Base-by-base conservation (phyloP, 2,797 vertebrate genomes). In the Gallinago stenura region DNA sequence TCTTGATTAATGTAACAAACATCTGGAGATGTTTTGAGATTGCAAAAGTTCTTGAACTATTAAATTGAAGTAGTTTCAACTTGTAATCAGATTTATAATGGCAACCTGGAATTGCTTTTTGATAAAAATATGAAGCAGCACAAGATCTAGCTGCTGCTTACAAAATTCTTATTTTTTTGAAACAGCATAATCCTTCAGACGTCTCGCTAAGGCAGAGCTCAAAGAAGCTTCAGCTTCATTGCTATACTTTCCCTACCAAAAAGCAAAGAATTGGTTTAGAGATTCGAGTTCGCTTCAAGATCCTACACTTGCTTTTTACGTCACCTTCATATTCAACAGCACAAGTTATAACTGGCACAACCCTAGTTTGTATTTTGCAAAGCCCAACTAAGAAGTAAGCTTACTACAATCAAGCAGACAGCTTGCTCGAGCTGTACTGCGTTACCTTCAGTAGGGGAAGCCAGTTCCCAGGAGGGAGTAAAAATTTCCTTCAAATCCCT, bases 401-500 rank as follows among this genome's bases (percentile, higher is more conserved):
- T 96, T 33, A 86, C 93, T 93, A 93, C 81, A 89, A 89, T 46
- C 88, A 93, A 78, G 96, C 92, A 93, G 94, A 77, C 94, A 94
- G 91, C 94, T 70, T 30, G 88, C 64, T 90, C 90, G 79, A 60
- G 86, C 93, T 96, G 87, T 76, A 69, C 95, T 89, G 92, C 37
- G 51, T 98, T 98, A 98, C 98, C 98, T 98, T 98, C 98, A 70
- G 98, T 93, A 90, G 98, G 97, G 66, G 98, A 97, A 94, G 96
- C 81, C 96, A 98, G 97, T 94, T 98, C 98, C 98, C 98, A 98
- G 72, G 98, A 97, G 82, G 97, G 98, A 96, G 97, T 97, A 97
- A 98, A 98, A 95, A 98, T 98, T 93, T 97, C 98, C 97, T 97
- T 98, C 97, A 98, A 98, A 97, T 98, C 98, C 97, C 98, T 98